phyloP scores from a whole-genome alignment of 2,113 vertebrate species.

The Ramphastos sulfuratus region DNA sequence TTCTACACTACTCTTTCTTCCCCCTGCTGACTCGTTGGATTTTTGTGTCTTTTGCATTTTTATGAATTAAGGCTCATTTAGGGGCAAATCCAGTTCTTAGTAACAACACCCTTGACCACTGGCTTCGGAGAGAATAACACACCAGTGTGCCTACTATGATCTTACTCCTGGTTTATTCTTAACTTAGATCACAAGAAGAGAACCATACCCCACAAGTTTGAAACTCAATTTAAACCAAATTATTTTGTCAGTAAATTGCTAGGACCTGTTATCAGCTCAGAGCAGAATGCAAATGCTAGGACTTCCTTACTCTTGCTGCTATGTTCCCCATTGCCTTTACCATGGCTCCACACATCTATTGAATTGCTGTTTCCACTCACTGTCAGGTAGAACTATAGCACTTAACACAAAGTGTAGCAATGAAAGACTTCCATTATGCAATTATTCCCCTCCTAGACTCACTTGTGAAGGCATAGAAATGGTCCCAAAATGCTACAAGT shows the following conservation, averaged over 20 bases:
- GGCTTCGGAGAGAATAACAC: background rate
- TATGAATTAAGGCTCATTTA: background rate
- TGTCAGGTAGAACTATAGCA: background rate
- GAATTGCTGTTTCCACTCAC: background rate
- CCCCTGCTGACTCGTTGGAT: background rate
- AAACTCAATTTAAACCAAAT: background rate
- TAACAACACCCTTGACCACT: background rate
- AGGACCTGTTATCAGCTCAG: background rate
- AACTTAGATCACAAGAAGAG: background rate
- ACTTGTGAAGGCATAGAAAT: background rate
- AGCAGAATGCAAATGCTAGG: background rate
- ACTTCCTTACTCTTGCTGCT: background rate
- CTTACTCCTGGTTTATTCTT: background rate
- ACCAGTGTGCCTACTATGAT: accelerated
- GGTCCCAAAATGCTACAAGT: background rate
- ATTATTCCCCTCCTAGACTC: background rate
- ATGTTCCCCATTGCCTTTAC: background rate
- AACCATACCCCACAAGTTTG: background rate
- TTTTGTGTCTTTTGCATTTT: background rate
- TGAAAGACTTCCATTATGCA: background rate
- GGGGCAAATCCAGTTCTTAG: background rate
- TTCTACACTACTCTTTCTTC: background rate
- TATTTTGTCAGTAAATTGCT: background rate
- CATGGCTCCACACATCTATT: background rate
- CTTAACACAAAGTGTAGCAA: background rate